Base-by-base conservation (phyloP, 2,113 vertebrate genomes). In the Pongo abelii region DNA sequence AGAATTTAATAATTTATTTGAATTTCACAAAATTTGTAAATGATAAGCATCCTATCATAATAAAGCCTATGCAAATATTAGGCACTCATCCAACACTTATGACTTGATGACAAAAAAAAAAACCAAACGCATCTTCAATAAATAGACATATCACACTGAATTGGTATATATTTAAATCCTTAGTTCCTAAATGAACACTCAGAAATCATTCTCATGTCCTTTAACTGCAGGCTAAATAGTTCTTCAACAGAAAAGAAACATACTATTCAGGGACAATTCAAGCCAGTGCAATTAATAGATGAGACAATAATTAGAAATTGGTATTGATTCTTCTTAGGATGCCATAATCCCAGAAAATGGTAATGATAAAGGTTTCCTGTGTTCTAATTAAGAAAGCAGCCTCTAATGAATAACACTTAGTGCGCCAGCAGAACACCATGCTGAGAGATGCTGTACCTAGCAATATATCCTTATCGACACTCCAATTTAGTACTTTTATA, bases 241-340 rank as follows among this genome's bases (percentile, higher is more conserved):
- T 87, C 32, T 77, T 95, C 83, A 40, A 27, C 69, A 67, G 88
- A 95, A 96, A 96, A 9, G 46, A 96, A 94, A 79, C 48, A 22
- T 40, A 72, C 52, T 17, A 32, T 69, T 6, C 27, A 38, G 67
- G 55, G 74, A 79, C 43, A 40, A 20, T 43, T 91, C 72, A 83
- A 78, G n/a, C 35, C 52, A 94, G 27, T 70, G 38, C 55, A 67
- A 50, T 91, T 55, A 91, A 86, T 1, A 69, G 23, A 94, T 18
- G 32, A 40, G 25, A 20, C 40, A 79, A 79, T 79, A 84, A 96
- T 38, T 92, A 81, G 79, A 83, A 95, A 90, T 43, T 69, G 52
- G 40, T 46, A 83, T 30, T 69, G 23, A 84, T 75, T 77, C 61
- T 79, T 84, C 67, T 78, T 59, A 80, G 17, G 72, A 97, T 64